Evolutionary conservation across 2,113 vertebrate genomes (phyloP), one percentile per base, ranked within the genome.

Genomic region (Aldabrachelys gigantea): DNA sequence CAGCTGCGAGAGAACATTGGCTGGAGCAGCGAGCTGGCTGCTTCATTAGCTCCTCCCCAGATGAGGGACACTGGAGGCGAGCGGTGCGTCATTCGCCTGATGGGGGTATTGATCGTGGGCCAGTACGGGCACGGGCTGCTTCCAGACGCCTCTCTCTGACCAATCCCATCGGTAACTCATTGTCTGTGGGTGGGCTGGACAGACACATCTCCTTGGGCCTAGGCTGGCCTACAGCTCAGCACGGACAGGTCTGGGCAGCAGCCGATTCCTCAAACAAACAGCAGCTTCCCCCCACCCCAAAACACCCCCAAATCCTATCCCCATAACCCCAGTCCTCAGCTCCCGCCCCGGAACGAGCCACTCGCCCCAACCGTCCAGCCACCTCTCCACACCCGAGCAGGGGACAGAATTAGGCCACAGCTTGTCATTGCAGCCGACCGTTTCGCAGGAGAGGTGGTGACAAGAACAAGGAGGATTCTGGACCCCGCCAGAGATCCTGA

Each of bases 371-470:
- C 76, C 25, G 0, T 2, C 13, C 41, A 14, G 8, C 38, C 44
- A 8, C 12, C 22, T 35, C 69, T 78, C 81, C 69, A 10, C 53
- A 47, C 0, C 10, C 41, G 47, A 2, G 4, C 92, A 35, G 88
- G 47, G 69, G 82, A 56, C 41, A 4, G 0, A 47, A 96, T 84
- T 89, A 93, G 93, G 96, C 90, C 95, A 92, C 14, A 6, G 80
- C 0, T 0, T 0, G 86, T 85, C 95, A 91, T 79, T 25, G 81
- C 90, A 96, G 95, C 93, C 9, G 49, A 62, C 24, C 75, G 7
- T 8, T 47, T 13, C 53, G 10, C 76, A 13, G 90, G 82, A 1
- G 56, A 72, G 90, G 94, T 1, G 88, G 27, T 3, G 57, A 27
- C 10, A 10, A 88, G 54, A 35, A 49, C 62, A 88, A 59, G 31